Percentiles rank a stretch among this genome's conserved stretches.
Conservation (phyloP, 2,888 invertebrate species). For the Reticulitermes lucifugus region DNA sequence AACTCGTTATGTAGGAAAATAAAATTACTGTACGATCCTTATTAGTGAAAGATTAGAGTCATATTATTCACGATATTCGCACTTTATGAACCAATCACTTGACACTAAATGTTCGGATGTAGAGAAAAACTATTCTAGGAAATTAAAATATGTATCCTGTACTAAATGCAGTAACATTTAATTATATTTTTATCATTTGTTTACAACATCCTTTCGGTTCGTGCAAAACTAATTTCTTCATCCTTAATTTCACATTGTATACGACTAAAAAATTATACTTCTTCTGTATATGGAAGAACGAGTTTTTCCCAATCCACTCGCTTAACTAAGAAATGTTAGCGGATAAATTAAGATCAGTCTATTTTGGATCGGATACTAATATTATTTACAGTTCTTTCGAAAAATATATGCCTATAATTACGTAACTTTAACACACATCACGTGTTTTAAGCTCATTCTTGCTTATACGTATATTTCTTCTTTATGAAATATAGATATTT, state of each 20-base stretch:
- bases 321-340: not conserved
- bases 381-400: not conserved
- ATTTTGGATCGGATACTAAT: not conserved
- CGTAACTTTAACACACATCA: slow-evolving; percentile 15
- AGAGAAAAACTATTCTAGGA: no score
- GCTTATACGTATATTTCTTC: not conserved
- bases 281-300: not conserved
- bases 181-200: no score
- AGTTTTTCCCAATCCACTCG: not conserved
- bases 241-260: not conserved
- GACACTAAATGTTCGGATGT: no score
- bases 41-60: no score
- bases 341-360: not conserved
- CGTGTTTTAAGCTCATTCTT: slow-evolving; percentile 3
- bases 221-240: no score
- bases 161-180: no score
- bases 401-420: slow-evolving; percentile 9
- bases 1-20: no score
- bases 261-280: not conserved
- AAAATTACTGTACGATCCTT: no score
- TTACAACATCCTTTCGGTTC: no score
- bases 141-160: no score
- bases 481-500: slow-evolving; percentile 7
- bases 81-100: no score
- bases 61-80: no score